A percentile compares a stretch with the other conserved stretches of the same genome.
These are phyloP conservation scores for Rhyacichthys aspro DNA, from an alignment of 2,797 vertebrate species.

Conservation along the genomic window DNA sequence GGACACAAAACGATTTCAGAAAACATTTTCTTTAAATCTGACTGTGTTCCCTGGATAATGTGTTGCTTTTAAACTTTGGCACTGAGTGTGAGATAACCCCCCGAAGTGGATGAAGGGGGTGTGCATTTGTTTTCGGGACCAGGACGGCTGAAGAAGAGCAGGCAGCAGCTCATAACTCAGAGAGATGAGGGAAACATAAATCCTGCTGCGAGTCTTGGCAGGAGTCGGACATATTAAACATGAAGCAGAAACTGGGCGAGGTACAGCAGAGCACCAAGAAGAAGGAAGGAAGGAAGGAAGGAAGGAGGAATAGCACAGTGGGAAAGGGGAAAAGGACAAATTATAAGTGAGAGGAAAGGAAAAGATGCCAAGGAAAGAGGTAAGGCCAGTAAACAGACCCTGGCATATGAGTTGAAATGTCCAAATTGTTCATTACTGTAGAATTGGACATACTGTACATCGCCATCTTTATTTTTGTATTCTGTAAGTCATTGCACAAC, in stretches of 20 bases:
- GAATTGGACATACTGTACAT: too few relatives aligned
- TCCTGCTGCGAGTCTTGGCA: constrained; percentile 3
- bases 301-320: background rate
- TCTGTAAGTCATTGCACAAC: too few relatives aligned
- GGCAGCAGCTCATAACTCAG: constrained; percentile 8
- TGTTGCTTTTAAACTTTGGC: background rate
- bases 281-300: background rate
- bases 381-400: too few relatives aligned
- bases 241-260: constrained; percentile 8
- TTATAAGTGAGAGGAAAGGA: background rate
- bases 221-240: background rate
- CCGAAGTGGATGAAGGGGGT: background rate
- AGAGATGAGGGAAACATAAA: constrained; percentile 6
- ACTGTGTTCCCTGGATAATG: background rate
- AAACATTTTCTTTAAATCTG: background rate
- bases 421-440: too few relatives aligned
- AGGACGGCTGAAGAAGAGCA: constrained; percentile 9
- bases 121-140: background rate
- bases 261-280: background rate
- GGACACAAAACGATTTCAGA: background rate
- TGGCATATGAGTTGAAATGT: too few relatives aligned
- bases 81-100: constrained; percentile 3
- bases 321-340: background rate
- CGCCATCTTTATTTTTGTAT: too few relatives aligned
- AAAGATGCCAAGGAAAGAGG: constrained; percentile 1